Percentiles rank a stretch among this genome's conserved stretches.
Conservation (phyloP, 2,888 invertebrate species). For the Calameuta filiformis region DNA sequence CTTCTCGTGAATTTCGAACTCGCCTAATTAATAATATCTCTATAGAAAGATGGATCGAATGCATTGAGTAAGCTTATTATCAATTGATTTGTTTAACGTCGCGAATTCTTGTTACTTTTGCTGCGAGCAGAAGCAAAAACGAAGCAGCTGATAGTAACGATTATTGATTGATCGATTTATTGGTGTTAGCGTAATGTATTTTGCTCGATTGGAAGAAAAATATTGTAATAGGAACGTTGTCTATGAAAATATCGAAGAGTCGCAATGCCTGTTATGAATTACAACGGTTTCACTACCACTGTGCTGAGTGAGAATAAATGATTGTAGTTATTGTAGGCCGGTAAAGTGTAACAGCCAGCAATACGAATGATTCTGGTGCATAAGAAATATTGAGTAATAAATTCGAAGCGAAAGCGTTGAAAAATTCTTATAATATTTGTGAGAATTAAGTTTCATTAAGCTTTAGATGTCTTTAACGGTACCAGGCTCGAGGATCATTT, state of each 20-base stretch:
- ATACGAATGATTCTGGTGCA: background rate
- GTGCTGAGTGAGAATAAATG: background rate
- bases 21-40: background rate
- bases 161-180: slow-evolving; percentile 1
- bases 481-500: background rate
- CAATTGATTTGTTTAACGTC: background rate
- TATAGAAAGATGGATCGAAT: background rate
- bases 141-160: slow-evolving; percentile 4
- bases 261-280: background rate
- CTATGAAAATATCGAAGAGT: slow-evolving; percentile 18
- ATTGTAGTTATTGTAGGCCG: background rate
- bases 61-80: background rate
- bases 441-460: background rate
- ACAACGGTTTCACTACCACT: background rate
- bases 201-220: slow-evolving; percentile 18
- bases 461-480: background rate
- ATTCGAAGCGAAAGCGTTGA: background rate
- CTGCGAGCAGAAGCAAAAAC: slow-evolving; percentile 30
- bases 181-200: background rate
- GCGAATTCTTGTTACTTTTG: slow-evolving; percentile 10
- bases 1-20: background rate
- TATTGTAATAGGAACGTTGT: slow-evolving; percentile 36
- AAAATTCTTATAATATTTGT: background rate
- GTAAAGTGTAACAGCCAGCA: background rate
- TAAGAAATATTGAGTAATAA: background rate